These are phyloP conservation scores for Etheostoma cragini DNA, from an alignment of 2,113 vertebrate species.

Conservation along the genomic window DNA sequence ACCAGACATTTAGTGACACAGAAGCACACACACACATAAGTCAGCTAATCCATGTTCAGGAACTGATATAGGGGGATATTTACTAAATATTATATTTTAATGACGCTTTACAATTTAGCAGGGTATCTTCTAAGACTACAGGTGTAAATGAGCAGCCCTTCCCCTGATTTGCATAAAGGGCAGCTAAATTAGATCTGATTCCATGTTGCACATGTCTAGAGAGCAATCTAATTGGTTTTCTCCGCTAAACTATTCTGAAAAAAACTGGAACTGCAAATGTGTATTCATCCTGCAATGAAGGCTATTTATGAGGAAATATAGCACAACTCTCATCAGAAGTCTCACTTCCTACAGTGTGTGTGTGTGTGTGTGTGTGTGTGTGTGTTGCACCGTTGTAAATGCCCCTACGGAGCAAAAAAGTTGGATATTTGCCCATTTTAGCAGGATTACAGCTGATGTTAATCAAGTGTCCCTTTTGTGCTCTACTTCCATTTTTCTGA, in stretches of 20 bases:
- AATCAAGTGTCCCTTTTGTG: neutral
- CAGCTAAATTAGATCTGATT: neutral
- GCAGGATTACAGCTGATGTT: neutral
- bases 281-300: neutral
- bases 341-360: neutral
- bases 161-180: neutral
- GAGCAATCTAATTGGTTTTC: neutral
- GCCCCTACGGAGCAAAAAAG: neutral
- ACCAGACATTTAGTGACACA: too few species aligned
- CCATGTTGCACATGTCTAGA: neutral
- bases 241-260: neutral
- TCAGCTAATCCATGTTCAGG: too few species aligned
- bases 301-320: neutral
- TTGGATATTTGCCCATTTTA: neutral
- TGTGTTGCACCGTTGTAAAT: neutral
- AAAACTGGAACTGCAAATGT: neutral
- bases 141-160: neutral
- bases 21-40: too few species aligned
- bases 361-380: neutral
- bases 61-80: too few species aligned
- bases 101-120: neutral
- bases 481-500: neutral
- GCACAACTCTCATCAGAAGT: too few species aligned
- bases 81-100: neutral
- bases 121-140: too few species aligned